These are phyloP conservation scores for Alca torda DNA, from an alignment of 2,797 vertebrate species.

Conservation along the genomic window DNA sequence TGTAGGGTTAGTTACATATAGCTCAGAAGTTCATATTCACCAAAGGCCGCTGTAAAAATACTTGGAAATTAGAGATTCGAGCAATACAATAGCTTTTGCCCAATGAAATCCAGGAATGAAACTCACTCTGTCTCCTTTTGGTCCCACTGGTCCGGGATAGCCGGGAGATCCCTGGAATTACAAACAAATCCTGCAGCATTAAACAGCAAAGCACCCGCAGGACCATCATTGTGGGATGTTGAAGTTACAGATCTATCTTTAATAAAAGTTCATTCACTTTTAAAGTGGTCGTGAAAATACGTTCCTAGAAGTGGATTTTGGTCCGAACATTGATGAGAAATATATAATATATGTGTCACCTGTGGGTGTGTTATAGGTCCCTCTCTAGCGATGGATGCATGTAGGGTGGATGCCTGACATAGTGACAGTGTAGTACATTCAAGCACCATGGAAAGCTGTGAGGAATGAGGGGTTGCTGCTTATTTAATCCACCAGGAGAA, in stretches of 20 bases:
- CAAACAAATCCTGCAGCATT: neutral
- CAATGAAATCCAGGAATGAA: neutral
- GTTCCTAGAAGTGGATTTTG: neutral
- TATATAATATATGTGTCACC: neutral
- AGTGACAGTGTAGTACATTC: neutral
- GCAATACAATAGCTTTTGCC: neutral
- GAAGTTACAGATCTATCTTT: neutral
- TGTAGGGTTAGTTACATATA: neutral
- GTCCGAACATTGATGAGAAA: neutral
- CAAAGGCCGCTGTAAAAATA: neutral
- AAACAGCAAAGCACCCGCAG: neutral
- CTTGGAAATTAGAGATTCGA: neutral
- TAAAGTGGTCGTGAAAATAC: neutral
- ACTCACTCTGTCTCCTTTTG: slow-evolving; percentile 90
- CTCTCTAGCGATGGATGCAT: neutral
- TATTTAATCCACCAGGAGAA: neutral
- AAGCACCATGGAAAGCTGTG: neutral
- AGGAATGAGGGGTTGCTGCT: neutral
- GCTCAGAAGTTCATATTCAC: neutral
- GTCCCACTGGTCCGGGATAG: slow-evolving; percentile 81
- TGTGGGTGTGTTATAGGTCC: neutral
- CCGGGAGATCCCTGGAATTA: slow-evolving; percentile 81
- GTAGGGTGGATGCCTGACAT: neutral
- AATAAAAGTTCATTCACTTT: neutral
- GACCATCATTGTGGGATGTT: neutral